phyloP scores from a whole-genome alignment of 2,797 vertebrate genomes.

The Pangasius mekongensis region DNA sequence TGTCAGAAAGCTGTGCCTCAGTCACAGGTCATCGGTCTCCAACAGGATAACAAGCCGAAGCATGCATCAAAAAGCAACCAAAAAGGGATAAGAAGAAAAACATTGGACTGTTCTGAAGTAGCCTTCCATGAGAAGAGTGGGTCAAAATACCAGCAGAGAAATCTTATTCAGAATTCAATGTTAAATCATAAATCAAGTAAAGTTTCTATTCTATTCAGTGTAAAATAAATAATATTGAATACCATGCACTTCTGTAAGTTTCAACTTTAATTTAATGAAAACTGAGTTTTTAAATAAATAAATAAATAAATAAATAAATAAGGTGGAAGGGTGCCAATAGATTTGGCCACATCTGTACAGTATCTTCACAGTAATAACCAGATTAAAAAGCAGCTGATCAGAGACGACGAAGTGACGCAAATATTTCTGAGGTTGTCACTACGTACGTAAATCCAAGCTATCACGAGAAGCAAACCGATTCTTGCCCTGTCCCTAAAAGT shows the following conservation, averaged over 20 bases:
- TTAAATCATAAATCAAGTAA: not conserved
- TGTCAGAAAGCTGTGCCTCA: not conserved
- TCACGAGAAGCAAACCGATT: not conserved
- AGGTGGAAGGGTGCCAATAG: not conserved
- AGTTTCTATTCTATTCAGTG: too few relatives aligned
- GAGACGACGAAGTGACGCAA: not conserved
- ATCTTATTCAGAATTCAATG: not conserved
- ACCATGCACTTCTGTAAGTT: too few relatives aligned
- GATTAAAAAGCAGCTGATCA: not conserved
- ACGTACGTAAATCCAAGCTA: not conserved
- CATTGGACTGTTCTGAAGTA: not conserved
- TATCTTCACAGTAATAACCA: not conserved
- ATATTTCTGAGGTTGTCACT: not conserved
- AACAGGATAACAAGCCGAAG: not conserved
- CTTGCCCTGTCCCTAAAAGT: not conserved
- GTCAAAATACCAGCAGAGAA: too few relatives aligned
- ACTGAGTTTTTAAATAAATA: too few relatives aligned
- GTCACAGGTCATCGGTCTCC: not conserved
- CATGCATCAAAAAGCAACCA: not conserved
- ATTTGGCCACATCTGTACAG: not conserved
- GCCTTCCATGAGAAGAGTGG: not conserved
- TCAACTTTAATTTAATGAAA: too few relatives aligned
- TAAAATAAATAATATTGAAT: too few relatives aligned
- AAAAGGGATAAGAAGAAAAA: not conserved
- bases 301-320: too few relatives aligned